Evolutionary conservation across 2,113 vertebrate genomes (phyloP), one percentile per base, ranked within the genome.

Genomic region (Jacana jacana): DNA sequence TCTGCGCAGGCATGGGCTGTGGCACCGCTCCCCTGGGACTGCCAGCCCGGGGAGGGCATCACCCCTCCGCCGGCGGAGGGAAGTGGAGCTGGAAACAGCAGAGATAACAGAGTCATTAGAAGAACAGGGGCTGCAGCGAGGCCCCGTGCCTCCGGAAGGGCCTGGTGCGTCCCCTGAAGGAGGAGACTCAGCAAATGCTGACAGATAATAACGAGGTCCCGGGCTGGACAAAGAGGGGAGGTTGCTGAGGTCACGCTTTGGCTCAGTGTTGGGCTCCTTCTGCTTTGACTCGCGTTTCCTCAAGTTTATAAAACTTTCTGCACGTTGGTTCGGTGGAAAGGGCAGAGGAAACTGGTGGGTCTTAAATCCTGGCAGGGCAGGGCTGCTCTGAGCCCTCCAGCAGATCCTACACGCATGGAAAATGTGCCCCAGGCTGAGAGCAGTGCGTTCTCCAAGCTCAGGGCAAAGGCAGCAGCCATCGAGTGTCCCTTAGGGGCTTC

Each of bases 171-270:
- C 86, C 93, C 70, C 37, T 0, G 5, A 90, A 94, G 96, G 96
- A 94, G 89, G 91, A 40, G 95, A 51, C 83, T 83, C 91, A 70
- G 93, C 96, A 91, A 61, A 91, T 77, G 95, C 95, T 97, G 95
- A 96, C 96, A 94, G 94, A 98, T 98, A 97, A 98, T 98, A 97
- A 98, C 97, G 98, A 98, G 98, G 98, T 98, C 98, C 98, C 98
- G 86, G 98, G 98, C 97, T 97, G 97, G 98, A 98, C 97, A 97
- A 98, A 98, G 98, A 98, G 97, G 98, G 97, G 88, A 94, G 95
- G 94, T 94, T 88, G 90, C 76, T 81, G 82, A 95, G 95, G 96
- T 97, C 95, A 91, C 5, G 8, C 93, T 96, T 98, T 78, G 80
- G 92, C 96, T 97, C 97, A 93, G 98, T 97, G 92, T 81, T 37